Evolutionary conservation across 2,113 vertebrate species (phyloP).

Genomic region (Lasiurus cinereus): DNA sequence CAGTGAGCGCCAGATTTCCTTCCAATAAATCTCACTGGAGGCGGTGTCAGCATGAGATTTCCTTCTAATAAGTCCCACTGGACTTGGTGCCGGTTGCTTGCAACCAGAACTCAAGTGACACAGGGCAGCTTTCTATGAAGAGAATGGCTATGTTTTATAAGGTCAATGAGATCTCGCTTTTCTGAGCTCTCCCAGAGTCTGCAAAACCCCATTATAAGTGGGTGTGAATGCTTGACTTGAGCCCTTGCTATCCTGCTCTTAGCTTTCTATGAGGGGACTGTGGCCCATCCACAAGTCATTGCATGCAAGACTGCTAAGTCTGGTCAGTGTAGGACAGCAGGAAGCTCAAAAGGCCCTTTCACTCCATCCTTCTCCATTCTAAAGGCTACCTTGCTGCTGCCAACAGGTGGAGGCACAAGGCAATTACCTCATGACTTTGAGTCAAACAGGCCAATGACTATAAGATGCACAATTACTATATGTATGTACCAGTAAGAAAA

Average conservation of each 20-base stretch:
- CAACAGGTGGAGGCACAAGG: neutral
- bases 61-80: slow-evolving; percentile 57
- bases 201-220: slow-evolving; percentile 54
- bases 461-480: slow-evolving; percentile 6
- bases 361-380: neutral
- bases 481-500: neutral
- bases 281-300: neutral
- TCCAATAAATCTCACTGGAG: slow-evolving; percentile 72
- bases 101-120: slow-evolving; percentile 17
- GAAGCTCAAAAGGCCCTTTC: neutral
- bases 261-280: neutral
- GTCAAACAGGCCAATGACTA: neutral
- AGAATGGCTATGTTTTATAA: slow-evolving; percentile 52
- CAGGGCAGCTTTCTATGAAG: slow-evolving; percentile 53
- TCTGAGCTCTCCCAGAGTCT: slow-evolving; percentile 5
- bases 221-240: neutral
- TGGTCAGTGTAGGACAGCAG: neutral
- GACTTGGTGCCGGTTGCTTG: slow-evolving; percentile 48
- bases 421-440: neutral
- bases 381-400: neutral
- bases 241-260: neutral
- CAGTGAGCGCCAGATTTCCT: slow-evolving; percentile 74
- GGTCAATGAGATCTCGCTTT: slow-evolving; percentile 45
- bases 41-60: slow-evolving; percentile 70
- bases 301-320: neutral